Percentiles rank a stretch among this genome's conserved stretches.
Conservation (phyloP, 2,113 vertebrate genomes). For the Syrmaticus mikado region DNA sequence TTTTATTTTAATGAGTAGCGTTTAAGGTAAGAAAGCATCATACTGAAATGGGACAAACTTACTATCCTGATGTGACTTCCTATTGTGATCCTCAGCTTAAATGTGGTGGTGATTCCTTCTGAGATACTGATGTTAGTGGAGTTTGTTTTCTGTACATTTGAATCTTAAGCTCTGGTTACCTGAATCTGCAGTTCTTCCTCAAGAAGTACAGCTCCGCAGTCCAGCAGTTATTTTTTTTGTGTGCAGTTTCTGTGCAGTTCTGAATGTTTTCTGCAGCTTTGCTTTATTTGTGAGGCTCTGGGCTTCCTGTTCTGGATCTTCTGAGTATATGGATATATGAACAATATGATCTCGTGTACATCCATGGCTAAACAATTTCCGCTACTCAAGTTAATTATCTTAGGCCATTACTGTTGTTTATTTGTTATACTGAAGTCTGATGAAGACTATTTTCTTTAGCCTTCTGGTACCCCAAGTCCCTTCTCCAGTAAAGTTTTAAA, state of each 20-base stretch:
- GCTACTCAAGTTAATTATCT: neutral
- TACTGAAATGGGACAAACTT: neutral
- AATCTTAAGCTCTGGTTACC: neutral
- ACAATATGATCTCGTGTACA: neutral
- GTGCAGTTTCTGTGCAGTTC: neutral
- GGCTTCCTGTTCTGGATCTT: neutral
- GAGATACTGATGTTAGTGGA: neutral
- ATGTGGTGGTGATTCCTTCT: neutral
- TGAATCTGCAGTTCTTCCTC: neutral
- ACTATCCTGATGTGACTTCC: neutral
- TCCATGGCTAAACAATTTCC: neutral
- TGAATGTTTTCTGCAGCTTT: neutral
- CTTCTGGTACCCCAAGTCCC: neutral
- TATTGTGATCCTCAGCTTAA: neutral
- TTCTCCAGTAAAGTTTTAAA: neutral
- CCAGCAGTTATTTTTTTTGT: neutral
- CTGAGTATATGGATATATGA: neutral
- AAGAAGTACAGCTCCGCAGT: neutral
- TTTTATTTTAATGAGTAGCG: neutral
- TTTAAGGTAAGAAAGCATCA: neutral
- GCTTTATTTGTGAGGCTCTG: neutral
- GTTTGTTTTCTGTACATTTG: neutral
- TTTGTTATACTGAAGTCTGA: neutral
- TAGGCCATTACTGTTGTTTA: slow-evolving; percentile 25
- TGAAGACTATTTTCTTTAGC: slow-evolving; percentile 24